These are phyloP conservation scores for Belonocnema kinseyi DNA, from an alignment of 1,140 invertebrate genomes.

Conservation along the genomic window DNA sequence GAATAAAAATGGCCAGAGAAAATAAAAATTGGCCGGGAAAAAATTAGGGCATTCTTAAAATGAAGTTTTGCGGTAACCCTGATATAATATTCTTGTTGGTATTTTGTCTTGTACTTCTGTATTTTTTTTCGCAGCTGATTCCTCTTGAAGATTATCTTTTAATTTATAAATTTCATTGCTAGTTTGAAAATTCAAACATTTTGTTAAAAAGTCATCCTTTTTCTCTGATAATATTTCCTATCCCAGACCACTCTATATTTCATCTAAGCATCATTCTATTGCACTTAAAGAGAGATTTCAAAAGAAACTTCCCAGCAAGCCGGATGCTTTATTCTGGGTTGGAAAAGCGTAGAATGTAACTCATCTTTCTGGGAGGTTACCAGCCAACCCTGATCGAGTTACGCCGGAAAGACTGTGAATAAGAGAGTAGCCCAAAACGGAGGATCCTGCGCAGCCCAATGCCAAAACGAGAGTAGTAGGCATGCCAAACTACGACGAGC, in stretches of 20 bases:
- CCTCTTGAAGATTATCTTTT: no score
- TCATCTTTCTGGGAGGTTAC: background rate
- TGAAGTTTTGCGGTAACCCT: no score
- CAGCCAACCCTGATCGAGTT: slow-evolving; percentile 22
- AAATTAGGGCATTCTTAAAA: no score
- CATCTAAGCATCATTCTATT: background rate
- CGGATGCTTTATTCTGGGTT: slow-evolving; percentile 6
- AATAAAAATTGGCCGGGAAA: no score
- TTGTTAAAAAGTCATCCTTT: no score
- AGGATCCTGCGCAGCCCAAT: background rate
- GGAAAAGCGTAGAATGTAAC: background rate
- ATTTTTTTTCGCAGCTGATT: background rate
- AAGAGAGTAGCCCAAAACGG: background rate
- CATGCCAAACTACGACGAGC: background rate
- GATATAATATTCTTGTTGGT: no score
- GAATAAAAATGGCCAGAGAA: no score
- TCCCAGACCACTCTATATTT: background rate
- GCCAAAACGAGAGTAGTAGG: background rate
- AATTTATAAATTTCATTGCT: no score
- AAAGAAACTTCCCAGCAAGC: background rate
- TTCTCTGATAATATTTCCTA: background rate
- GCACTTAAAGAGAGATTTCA: background rate
- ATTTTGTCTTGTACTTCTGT: no score
- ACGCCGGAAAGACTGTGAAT: slow-evolving; percentile 13
- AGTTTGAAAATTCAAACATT: no score